Base-by-base conservation (phyloP, 2,797 vertebrate species). In the Graptemys geographica region DNA sequence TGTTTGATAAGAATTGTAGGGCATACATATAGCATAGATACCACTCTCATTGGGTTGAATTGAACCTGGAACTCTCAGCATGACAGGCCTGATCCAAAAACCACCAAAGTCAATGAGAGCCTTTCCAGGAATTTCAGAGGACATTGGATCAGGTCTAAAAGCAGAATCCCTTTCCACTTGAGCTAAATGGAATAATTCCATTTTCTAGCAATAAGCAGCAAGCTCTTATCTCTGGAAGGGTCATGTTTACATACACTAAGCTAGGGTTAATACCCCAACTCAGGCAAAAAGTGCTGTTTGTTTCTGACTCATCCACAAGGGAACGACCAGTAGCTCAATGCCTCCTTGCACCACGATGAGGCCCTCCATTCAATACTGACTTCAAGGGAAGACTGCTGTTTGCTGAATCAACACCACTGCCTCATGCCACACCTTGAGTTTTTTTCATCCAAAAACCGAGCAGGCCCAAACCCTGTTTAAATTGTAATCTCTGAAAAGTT, bases 381-480 rank as follows among this genome's bases (percentile, higher is more conserved):
- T 88, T 93, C 81, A 93, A 87, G 53, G 74, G 47, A 95, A 86
- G 31, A 33, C 18, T 85, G 6, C 2, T 2, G 19, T n/a, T 72
- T 49, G 41, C 55, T 62, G 83, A 82, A 84, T 80, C 41, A 88
- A 25, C 52, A 88, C 18, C 59, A 78, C 7, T 3, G 27, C 62
- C 86, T 88, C 51, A 7, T 49, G 1, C 2, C 78, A 49, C 3
- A 72, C 10, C 4, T 79, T 28, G 52, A 76, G 65, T 8, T 62
- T 62, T 56, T 57, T 69, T 74, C 25, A 76, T 76, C 72, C 72
- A 76, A 28, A 44, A 44, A 47, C 11, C 69, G 23, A 57, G 87
- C 55, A 27, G 2, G 9, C 44, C 89, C n/a, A 65, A 92, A 80
- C 59, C 56, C 2, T 84, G 5, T 62, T 95, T 82, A 27, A 92